Base-by-base conservation (phyloP, 1,140 invertebrate species). In the Aphaenogaster floridana region DNA sequence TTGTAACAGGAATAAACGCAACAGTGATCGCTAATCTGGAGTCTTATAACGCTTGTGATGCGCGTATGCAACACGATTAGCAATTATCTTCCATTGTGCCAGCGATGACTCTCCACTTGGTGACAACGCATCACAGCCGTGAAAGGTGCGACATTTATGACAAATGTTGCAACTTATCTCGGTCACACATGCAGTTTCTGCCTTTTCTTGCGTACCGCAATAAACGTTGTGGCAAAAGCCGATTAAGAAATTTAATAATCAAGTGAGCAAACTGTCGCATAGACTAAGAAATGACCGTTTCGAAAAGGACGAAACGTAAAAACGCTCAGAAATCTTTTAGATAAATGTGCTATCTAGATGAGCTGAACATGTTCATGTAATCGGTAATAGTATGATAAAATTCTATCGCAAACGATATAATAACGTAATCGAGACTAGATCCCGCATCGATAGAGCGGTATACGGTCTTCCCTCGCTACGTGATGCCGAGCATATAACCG, bases 161-260 rank as follows among this genome's bases (percentile, higher is more conserved):
- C 63, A 69, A 81, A 54, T 68, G 78, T 80, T 80, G 61, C 78
- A 80, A 80, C 13, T 68, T 68, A 80, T 68, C 48, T n/a, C 78
- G 45, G 34, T 80, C 63, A 64, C 34, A 7, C 9, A 50, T 50
- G 21, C 54, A 59, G n/a, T 57, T 63, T 39, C 59, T 11, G 6
- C 17, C 21, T 34, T 28, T 63, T 45, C 21, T 45, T 28, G 2
- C 21, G 3, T 45, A 45, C 15, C 2, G 39, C 57, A 64, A 61
- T 45, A 61, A 78, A 34, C 13, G 15, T 63, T 42, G 39, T 4
- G 39, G 15, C 21, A 80, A 68, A 42, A 81, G 36, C 34, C 45
- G 36, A 66, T 39, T 52, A 28, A 54, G 34, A 69, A 39, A 80
- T 54, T 28, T 28, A 64, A 69, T 80, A 80, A 69, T 69, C 36